Percentiles rank a stretch among this genome's conserved stretches.
Evolutionary conservation across 37 sponge, comb jelly and placozoan genomes (phyloP).

Genomic region (Haliclona indistincta): DNA sequence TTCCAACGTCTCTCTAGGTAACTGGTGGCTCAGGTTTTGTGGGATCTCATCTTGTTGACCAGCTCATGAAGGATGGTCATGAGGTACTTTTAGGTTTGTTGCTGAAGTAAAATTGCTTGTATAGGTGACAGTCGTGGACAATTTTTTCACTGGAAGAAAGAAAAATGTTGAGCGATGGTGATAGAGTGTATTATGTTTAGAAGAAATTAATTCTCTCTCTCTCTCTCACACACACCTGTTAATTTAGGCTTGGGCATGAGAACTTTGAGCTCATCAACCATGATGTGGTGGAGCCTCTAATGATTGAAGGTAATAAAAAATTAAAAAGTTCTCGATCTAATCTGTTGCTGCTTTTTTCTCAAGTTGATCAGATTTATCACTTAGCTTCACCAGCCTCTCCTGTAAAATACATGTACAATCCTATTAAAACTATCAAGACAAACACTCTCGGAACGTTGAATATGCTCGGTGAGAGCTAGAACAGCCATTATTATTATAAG

Average conservation of each 20-base stretch:
- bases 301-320: slow-evolving; percentile 73
- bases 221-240: not conserved
- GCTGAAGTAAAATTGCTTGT: not conserved
- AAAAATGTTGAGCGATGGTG: slow-evolving; percentile 88
- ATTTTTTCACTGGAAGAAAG: slow-evolving; percentile 93
- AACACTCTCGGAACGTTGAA: slow-evolving; percentile 92
- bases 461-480: slow-evolving; percentile 65
- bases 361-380: slow-evolving; percentile 96
- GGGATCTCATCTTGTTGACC: slow-evolving; percentile 91
- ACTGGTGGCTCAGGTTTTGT: slow-evolving; percentile 97
- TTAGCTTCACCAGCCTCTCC: slow-evolving; percentile 97
- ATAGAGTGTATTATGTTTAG: no score
- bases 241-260: slow-evolving; percentile 80
- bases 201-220: not conserved
- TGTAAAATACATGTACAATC: slow-evolving; percentile 95
- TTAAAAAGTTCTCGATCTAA: not conserved
- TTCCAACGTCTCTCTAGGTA: slow-evolving; percentile 49
- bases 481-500: not conserved
- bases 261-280: slow-evolving; percentile 93
- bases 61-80: slow-evolving; percentile 78
- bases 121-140: slow-evolving; percentile 87
- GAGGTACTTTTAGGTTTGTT: slow-evolving; percentile 36
- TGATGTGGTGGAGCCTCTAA: slow-evolving; percentile 77
- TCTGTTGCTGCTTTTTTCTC: not conserved
- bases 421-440: slow-evolving; percentile 85